A percentile compares a stretch with the other conserved stretches of the same genome.
Conservation (phyloP, 2,113 vertebrate species). For the Limnothrissa miodon region DNA sequence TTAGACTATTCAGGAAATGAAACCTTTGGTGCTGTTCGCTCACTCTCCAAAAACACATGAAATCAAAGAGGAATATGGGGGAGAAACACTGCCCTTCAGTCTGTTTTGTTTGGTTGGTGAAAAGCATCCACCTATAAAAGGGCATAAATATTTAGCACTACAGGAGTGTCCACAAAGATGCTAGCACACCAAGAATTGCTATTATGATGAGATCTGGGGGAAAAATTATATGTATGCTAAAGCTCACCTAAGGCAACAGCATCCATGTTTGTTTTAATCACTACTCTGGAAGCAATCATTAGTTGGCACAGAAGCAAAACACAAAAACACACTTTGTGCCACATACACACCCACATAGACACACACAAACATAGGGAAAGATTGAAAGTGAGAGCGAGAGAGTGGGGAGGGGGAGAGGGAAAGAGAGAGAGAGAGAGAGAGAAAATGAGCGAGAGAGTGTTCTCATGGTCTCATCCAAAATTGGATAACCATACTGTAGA, state of each 20-base stretch:
- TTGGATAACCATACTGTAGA: constrained; percentile 1
- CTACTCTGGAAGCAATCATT: constrained; percentile 1
- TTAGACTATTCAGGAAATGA: not conserved
- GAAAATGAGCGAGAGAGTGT: not conserved
- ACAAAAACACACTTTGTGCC: not conserved
- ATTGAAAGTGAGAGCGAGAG: not conserved
- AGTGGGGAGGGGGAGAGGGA: not conserved
- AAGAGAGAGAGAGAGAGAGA: not conserved
- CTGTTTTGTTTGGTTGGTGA: not conserved
- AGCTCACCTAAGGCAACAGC: not conserved
- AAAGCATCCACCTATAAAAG: not conserved
- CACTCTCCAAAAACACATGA: not conserved
- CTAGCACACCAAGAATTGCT: not conserved
- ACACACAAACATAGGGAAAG: not conserved
- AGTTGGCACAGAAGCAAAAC: not conserved
- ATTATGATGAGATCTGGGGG: not conserved
- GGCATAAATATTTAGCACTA: not conserved
- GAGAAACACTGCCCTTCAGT: not conserved
- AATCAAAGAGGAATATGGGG: not conserved
- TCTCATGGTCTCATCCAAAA: constrained; percentile 45
- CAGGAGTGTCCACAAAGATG: not conserved
- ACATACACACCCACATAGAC: not conserved
- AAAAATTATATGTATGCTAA: not conserved
- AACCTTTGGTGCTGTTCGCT: not conserved
- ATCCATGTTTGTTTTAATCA: constrained; percentile 2